A percentile compares a stretch with the other conserved stretches of the same genome.
phyloP scores from a whole-genome alignment of 2,888 invertebrate species.

The Drosophila longiperda region DNA sequence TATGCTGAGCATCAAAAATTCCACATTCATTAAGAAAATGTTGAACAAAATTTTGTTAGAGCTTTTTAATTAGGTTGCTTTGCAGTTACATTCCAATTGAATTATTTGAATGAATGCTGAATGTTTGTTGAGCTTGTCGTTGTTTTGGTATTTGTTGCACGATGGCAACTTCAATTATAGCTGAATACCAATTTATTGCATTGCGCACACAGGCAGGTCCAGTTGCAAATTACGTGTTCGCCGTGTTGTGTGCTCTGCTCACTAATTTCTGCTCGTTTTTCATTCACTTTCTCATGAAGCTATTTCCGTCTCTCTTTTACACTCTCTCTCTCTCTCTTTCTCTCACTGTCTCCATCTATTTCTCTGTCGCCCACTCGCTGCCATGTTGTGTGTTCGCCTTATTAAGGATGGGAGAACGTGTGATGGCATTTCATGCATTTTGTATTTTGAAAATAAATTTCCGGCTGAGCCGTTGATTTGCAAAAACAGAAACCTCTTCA shows the following conservation, averaged over 20 bases:
- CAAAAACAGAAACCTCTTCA: conserved; percentile 38
- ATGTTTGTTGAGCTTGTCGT: conserved; percentile 1
- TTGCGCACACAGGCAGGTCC: conserved; percentile 20
- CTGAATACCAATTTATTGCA: conserved; percentile 35
- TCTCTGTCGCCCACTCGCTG: neutral
- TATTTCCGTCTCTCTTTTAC: conserved; percentile 1
- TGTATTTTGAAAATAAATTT: conserved; percentile 78
- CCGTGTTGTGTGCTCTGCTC: conserved; percentile 40
- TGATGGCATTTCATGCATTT: conserved; percentile 48
- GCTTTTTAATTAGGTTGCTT: conserved; percentile 25
- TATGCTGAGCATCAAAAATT: neutral
- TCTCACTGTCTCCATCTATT: neutral
- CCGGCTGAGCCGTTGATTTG: conserved; percentile 76
- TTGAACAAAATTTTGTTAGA: neutral
- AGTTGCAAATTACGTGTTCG: conserved; percentile 51
- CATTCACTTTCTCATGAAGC: conserved; percentile 31
- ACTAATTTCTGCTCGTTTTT: conserved; percentile 57
- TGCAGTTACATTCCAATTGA: conserved; percentile 10
- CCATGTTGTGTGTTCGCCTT: conserved; percentile 47
- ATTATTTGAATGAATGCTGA: conserved; percentile 16
- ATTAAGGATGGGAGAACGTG: conserved; percentile 55
- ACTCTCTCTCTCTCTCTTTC: neutral
- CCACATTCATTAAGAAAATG: conserved; percentile 8
- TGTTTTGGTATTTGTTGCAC: conserved; percentile 11
- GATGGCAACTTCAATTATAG: conserved; percentile 28